Evolutionary conservation across 2,888 invertebrate genomes (phyloP), one percentile per base, ranked within the genome.

Genomic region (Caenorhabditis panamensis): DNA sequence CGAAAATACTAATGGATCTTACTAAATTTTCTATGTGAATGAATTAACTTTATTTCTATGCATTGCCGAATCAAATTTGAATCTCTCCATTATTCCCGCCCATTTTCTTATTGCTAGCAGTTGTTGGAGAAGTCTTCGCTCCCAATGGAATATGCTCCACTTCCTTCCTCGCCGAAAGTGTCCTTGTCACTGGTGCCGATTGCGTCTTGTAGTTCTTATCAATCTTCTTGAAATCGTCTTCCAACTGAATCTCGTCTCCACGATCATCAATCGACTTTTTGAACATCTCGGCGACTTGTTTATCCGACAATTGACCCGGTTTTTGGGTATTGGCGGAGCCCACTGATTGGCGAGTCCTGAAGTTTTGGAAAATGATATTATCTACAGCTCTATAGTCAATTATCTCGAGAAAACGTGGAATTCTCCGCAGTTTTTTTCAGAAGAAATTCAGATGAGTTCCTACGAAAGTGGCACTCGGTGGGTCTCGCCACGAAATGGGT

Each of bases 181-280:
- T 63, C 16, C 53, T 59, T 11, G 36, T 66, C 18, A 49, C 44
- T 22, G 68, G 79, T n/a, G 47, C 28, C 8, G 68, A 62, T 66
- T 69, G 63, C 2, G 76, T 53, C 49, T 78, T 75, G 54, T 82
- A 82, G 37, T 78, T 82, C 22, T 77, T 71, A 24, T 82, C 79
- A 31, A 82, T 41, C 24, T 82, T 82, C 59, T 82, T 82, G 67
- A 82, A 82, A 24, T 82, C 82, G 28, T 53, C 79, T 47, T 82
- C 82, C 61, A 82, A 28, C 54, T 82, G 78, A 49, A 82, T 82
- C 58, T 82, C 82, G 47, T 82, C 79, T 41, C 80, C 73, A n/a
- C 59, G 44, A 66, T 84, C 84, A 37, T 82, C 84, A 11, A 82
- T 80, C 11, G 75, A 68, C 24, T 82, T 79, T 20, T 71, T 80